Evolutionary conservation across 2,888 invertebrate species (phyloP), one percentile per base, ranked within the genome.

Genomic region (Piscicola geometra): DNA sequence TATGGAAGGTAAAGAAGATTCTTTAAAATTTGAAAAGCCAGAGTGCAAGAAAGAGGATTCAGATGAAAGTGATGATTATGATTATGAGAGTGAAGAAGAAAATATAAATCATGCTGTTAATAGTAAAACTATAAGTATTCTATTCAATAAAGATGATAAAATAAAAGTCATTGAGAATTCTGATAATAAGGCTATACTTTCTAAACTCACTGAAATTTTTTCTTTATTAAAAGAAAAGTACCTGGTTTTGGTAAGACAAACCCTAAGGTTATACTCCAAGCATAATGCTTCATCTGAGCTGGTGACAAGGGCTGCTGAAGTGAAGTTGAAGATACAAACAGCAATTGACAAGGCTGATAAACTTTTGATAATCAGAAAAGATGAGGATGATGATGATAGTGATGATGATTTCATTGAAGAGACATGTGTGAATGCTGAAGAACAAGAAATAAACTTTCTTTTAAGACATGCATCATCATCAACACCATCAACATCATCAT

Each of bases 331-430:
- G n/a, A n/a, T 35, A 18, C 56, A 73, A 73, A 36, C 12, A 9
- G 52, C 33, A 3, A 28, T 73, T 21, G n/a, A 64, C n/a, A 73
- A 73, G 33, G 73, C 64, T 35, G 35, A 60, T 25, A 47, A 35
- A 36, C 52, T 73, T 21, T 21, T 33, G 32, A 5, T 70, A 18
- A 28, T 41, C 3, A 35, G 41, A 21, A 35, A 41, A 28, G 73
- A 25, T 3, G 56, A 56, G 3, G 73, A 73, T 36, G 71, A 71
- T 41, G 73, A 73, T n/a, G 56, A 56, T 5, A 33, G 52, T 71
- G 41, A 32, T 28, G 71, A 50, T 32, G 73, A 73, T 1, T 73
- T 73, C 25, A 36, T 73, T 56, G 73, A 60, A n/a, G 73, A 50
- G n/a, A 30, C 3, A 12, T 64, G 9, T 30, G 21, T 67, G 15